Evolutionary conservation across 2,113 vertebrate species (phyloP).

Genomic region (Campylorhamphus procurvoides): DNA sequence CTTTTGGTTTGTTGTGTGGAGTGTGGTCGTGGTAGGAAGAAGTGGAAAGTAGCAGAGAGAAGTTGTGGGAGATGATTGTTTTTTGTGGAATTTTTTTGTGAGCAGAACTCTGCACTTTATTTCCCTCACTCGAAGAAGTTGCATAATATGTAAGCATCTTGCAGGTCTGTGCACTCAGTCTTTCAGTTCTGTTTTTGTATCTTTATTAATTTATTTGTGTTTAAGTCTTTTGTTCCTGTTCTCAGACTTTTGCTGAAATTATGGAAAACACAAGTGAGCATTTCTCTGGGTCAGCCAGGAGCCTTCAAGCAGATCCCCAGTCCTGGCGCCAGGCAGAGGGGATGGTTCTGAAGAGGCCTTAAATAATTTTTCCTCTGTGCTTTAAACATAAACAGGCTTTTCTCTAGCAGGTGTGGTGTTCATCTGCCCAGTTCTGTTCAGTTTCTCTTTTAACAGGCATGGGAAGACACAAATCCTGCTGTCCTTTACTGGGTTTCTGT

Average conservation of each 20-base stretch:
- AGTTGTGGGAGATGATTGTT: background rate
- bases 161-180: background rate
- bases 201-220: background rate
- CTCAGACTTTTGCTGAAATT: background rate
- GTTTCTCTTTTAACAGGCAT: background rate
- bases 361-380: background rate
- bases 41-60: background rate
- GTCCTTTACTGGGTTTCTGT: background rate
- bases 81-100: background rate
- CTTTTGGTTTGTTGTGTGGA: background rate
- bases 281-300: background rate
- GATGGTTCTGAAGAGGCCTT: background rate
- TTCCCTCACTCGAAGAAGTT: background rate
- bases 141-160: background rate
- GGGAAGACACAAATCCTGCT: background rate
- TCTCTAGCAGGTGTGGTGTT: background rate
- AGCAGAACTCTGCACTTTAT: background rate
- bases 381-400: slow-evolving; percentile 3
- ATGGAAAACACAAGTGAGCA: background rate
- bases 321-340: background rate
- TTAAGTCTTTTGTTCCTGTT: background rate
- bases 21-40: background rate
- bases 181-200: background rate
- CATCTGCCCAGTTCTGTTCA: background rate
- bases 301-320: background rate